phyloP scores from a whole-genome alignment of 2,113 vertebrate species.

The Chaetodon trifascialis region DNA sequence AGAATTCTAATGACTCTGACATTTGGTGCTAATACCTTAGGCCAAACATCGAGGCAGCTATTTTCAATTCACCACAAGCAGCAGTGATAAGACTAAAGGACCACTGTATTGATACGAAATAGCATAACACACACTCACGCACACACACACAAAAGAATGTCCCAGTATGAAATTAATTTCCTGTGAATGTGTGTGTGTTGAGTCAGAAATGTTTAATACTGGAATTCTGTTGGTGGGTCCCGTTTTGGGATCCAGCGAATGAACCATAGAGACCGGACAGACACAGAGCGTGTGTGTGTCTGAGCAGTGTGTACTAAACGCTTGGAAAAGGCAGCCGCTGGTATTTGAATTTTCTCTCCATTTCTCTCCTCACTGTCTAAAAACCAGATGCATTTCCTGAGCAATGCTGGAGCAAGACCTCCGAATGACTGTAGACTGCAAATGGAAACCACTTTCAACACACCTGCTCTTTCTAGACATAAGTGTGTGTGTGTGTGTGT shows the following conservation, averaged over 20 bases:
- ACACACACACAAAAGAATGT: conserved; percentile 3
- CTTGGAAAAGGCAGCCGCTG: not conserved
- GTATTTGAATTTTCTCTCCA: conserved; percentile 10
- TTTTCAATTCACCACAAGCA: conserved; percentile 19
- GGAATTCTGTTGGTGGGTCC: not conserved
- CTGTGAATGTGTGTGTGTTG: conserved; percentile 20
- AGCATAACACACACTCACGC: not conserved
- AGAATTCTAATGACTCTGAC: not conserved
- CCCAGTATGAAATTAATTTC: conserved; percentile 30
- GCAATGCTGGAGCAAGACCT: too few species aligned
- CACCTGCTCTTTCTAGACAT: too few species aligned
- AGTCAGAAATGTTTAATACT: conserved; percentile 17
- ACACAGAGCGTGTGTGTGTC: not conserved
- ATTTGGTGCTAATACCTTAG: not conserved
- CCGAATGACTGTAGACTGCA: too few species aligned
- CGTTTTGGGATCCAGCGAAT: conserved; percentile 9
- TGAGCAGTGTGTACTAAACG: not conserved
- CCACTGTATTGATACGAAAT: conserved; percentile 7
- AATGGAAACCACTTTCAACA: too few species aligned
- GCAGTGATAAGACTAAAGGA: conserved; percentile 4
- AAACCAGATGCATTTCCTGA: not conserved
- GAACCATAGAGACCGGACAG: not conserved
- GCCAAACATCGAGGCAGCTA: not conserved
- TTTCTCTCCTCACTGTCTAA: not conserved
- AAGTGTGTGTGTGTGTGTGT: too few species aligned